Percentiles rank a stretch among this genome's conserved stretches.
These are phyloP conservation scores for Andrena camellia DNA, from an alignment of 2,888 invertebrate genomes.

Conservation along the genomic window DNA sequence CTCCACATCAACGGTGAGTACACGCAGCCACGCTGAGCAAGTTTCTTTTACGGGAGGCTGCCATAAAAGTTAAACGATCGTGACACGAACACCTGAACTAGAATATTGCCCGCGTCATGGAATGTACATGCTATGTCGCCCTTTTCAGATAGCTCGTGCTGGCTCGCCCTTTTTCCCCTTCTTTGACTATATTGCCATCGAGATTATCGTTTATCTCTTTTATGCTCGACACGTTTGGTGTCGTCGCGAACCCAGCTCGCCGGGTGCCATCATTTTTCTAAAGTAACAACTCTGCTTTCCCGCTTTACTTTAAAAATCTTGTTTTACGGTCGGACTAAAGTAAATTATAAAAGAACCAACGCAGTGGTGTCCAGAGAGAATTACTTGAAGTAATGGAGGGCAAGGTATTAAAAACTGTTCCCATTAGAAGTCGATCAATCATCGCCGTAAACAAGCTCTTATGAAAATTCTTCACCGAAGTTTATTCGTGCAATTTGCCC, in stretches of 20 bases:
- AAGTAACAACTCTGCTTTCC: no score
- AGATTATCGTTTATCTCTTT: neutral
- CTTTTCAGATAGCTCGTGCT: neutral
- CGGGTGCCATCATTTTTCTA: no score
- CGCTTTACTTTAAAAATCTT: no score
- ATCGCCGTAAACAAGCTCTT: no score
- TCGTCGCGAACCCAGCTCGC: neutral
- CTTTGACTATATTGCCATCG: neutral
- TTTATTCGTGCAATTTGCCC: neutral
- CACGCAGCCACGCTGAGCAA: neutral
- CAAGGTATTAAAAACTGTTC: no score
- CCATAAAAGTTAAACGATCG: slow-evolving; percentile 24
- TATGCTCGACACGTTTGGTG: neutral
- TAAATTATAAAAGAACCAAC: no score
- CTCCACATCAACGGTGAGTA: slow-evolving; percentile 85
- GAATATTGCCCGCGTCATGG: neutral
- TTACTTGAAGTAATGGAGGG: no score
- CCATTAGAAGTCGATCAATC: no score
- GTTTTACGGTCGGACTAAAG: no score
- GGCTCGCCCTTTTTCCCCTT: neutral
- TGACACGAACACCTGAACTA: neutral
- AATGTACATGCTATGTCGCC: neutral
- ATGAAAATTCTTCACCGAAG: neutral
- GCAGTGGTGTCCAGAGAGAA: no score
- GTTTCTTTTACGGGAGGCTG: neutral